A percentile compares a stretch with the other conserved stretches of the same genome.
Conservation (phyloP, 2,113 vertebrate genomes). For the Cettia cetti region DNA sequence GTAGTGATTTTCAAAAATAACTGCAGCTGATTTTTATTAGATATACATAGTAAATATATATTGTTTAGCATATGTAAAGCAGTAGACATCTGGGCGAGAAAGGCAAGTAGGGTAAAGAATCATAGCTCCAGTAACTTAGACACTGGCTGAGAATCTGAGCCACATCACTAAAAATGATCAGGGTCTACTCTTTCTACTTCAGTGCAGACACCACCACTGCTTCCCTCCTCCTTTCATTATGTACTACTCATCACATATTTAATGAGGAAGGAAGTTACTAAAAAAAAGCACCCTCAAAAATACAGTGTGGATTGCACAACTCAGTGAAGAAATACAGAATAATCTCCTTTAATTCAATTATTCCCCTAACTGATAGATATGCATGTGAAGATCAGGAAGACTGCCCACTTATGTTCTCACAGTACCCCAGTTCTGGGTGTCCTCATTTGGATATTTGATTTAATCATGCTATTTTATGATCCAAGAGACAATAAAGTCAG, state of each 20-base stretch:
- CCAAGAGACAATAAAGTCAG: background rate
- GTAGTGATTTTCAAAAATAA: background rate
- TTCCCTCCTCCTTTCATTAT: background rate
- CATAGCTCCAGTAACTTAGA: background rate
- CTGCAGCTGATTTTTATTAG: background rate
- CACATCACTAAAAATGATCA: background rate
- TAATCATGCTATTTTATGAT: background rate
- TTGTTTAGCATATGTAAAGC: background rate
- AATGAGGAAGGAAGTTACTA: background rate
- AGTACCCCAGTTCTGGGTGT: background rate
- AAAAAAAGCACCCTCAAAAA: background rate
- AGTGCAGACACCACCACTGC: background rate
- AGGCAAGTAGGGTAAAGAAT: background rate
- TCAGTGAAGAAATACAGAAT: background rate
- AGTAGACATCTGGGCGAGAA: background rate
- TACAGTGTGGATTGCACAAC: background rate
- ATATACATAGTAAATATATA: background rate
- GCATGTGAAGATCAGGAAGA: background rate
- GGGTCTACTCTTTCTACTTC: background rate
- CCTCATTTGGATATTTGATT: background rate
- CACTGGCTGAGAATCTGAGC: background rate
- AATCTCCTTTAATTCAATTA: background rate
- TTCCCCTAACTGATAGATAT: background rate
- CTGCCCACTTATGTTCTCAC: background rate
- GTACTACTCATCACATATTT: background rate